Evolutionary conservation across 2,888 invertebrate species (phyloP).

Genomic region (Acleris cristana): DNA sequence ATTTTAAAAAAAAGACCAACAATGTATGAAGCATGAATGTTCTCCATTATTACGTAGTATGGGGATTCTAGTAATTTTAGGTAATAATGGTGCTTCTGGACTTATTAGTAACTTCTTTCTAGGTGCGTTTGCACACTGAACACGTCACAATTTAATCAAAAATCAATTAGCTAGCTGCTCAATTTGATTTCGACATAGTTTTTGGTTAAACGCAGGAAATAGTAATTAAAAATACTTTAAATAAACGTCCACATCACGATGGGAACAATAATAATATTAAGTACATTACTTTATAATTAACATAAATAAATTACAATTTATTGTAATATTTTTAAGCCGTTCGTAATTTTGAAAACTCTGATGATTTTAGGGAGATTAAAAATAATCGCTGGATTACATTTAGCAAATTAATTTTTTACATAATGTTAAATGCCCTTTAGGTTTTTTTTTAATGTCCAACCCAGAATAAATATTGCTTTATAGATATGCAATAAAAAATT

Average conservation of each 20-base stretch:
- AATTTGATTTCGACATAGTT: background rate
- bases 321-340: constrained; percentile 39
- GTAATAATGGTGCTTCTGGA: background rate
- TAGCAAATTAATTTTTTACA: background rate
- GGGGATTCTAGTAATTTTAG: background rate
- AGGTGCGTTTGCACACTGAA: background rate
- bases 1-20: too few relatives aligned
- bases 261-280: constrained; percentile 30
- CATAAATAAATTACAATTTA: constrained; percentile 45
- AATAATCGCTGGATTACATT: constrained; percentile 5
- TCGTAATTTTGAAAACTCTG: constrained; percentile 23
- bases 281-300: constrained; percentile 37
- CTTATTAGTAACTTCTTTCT: background rate
- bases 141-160: background rate
- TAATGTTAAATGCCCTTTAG: background rate
- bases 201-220: background rate
- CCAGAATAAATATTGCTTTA: too few relatives aligned
- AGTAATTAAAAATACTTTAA: constrained; percentile 1
- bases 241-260: constrained; percentile 19
- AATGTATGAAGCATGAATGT: too few relatives aligned
- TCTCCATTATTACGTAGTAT: too few relatives aligned
- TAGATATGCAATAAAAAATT: too few relatives aligned
- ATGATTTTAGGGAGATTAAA: background rate
- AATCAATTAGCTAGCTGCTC: background rate
- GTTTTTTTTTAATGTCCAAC: background rate